These are phyloP conservation scores for Acanthurus leucopareius DNA, from an alignment of 2,797 vertebrate species.

Conservation along the genomic window DNA sequence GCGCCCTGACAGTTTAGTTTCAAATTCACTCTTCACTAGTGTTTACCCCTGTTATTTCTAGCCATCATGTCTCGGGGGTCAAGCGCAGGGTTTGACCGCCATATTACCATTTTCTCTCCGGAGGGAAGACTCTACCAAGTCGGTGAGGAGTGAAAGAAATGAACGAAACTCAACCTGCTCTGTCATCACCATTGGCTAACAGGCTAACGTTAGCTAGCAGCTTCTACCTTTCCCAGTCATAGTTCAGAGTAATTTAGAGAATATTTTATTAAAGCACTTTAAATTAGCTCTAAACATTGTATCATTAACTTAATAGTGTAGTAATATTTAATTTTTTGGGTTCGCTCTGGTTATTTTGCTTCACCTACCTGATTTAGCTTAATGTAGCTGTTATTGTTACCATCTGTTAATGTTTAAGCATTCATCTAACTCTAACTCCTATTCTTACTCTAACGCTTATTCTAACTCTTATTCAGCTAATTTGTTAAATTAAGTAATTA, in stretches of 20 bases:
- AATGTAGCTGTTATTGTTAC: not conserved
- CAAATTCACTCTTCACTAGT: not conserved
- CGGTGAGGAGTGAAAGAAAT: conserved; percentile 82
- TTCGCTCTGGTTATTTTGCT: not conserved
- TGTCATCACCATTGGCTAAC: conserved; percentile 65
- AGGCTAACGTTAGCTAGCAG: conserved; percentile 48
- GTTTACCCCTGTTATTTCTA: conserved; percentile 13
- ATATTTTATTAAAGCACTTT: not conserved
- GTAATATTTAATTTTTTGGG: fast-evolving
- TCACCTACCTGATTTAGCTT: not conserved
- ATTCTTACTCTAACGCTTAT: no score
- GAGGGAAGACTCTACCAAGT: conserved; percentile 96
- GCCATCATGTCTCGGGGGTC: conserved; percentile 91
- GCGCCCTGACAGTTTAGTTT: conserved; percentile 40
- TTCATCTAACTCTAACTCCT: no score
- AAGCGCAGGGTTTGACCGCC: conserved; percentile 94
- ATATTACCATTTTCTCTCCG: conserved; percentile 95
- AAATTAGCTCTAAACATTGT: no score
- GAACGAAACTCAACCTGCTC: conserved; percentile 44
- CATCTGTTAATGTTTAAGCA: not conserved
- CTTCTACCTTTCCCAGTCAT: not conserved
- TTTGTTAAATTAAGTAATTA: not conserved
- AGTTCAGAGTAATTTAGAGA: not conserved
- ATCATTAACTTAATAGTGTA: not conserved
- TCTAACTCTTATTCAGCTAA: not conserved